Conservation (phyloP, 2,797 vertebrate genomes). For the Eptatretus atami region DNA sequence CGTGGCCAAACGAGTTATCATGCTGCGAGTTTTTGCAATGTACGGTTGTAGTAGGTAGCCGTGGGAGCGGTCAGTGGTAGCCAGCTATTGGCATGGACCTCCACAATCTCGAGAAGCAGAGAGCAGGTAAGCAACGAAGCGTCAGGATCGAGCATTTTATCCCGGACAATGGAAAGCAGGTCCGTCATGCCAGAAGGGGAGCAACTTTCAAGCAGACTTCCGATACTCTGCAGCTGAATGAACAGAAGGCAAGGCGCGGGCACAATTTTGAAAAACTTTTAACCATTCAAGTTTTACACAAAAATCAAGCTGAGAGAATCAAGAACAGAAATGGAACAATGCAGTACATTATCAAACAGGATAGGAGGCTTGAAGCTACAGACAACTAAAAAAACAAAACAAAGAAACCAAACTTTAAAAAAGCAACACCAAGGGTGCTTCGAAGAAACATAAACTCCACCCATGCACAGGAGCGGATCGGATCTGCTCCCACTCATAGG, state of each 20-base stretch:
- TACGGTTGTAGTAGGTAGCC: conserved; percentile 92
- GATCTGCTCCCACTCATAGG: too few species aligned
- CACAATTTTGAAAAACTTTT: conserved; percentile 7
- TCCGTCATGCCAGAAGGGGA: conserved; percentile 89
- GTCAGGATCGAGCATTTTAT: conserved; percentile 80
- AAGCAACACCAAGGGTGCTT: too few species aligned
- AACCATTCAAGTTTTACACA: too few species aligned
- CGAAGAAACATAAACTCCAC: too few species aligned
- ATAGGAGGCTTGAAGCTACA: too few species aligned
- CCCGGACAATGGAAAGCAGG: conserved; percentile 44
- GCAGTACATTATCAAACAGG: too few species aligned
- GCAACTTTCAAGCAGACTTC: conserved; percentile 72
- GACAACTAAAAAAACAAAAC: too few species aligned
- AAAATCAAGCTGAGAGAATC: too few species aligned
- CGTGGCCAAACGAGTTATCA: too few species aligned
- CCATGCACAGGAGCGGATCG: too few species aligned
- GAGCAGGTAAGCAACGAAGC: conserved; percentile 76
- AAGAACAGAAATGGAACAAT: too few species aligned
- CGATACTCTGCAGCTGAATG: conserved; percentile 68
- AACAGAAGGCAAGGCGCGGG: conserved; percentile 9
- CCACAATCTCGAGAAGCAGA: conserved; percentile 88
- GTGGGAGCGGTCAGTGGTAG: conserved; percentile 63
- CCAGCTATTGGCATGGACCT: conserved; percentile 85
- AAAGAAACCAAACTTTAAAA: too few species aligned
- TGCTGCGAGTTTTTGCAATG: conserved; percentile 41